These are phyloP conservation scores for Mobula hypostoma DNA, from an alignment of 2,113 vertebrate species.

Conservation along the genomic window DNA sequence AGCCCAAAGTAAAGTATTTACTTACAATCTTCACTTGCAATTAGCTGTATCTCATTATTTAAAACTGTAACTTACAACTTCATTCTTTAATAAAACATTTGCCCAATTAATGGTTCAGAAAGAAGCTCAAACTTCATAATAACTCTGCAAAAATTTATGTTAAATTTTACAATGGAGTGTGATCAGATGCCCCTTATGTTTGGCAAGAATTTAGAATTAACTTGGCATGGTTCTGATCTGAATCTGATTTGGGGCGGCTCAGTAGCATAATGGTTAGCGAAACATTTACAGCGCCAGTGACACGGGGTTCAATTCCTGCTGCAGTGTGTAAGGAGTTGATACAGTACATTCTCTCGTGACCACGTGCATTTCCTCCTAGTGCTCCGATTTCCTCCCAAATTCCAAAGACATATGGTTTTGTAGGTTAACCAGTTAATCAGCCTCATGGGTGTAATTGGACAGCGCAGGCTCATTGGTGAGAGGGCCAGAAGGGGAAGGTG, in stretches of 20 bases:
- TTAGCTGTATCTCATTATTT: neutral
- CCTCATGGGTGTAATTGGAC: too few species aligned
- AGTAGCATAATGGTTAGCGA: too few species aligned
- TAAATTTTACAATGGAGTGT: neutral
- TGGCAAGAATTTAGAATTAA: neutral
- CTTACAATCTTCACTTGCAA: slow-evolving; percentile 38
- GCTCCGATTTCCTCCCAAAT: too few species aligned
- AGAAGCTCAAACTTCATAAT: neutral
- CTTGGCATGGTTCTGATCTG: neutral
- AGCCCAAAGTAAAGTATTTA: slow-evolving; percentile 40
- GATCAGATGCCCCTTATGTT: neutral
- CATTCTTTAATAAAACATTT: neutral
- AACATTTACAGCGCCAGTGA: too few species aligned
- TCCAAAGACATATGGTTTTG: too few species aligned
- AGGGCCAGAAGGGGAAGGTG: too few species aligned
- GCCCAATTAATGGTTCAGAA: neutral
- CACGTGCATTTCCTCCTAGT: too few species aligned
- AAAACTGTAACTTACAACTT: neutral
- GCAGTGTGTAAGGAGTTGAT: too few species aligned
- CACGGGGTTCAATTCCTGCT: too few species aligned
- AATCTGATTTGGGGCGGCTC: neutral
- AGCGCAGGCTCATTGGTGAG: too few species aligned
- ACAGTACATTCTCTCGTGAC: too few species aligned
- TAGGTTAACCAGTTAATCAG: too few species aligned
- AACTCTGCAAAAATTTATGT: neutral